Conservation (phyloP, 2,113 vertebrate species). For the Neogale vison region DNA sequence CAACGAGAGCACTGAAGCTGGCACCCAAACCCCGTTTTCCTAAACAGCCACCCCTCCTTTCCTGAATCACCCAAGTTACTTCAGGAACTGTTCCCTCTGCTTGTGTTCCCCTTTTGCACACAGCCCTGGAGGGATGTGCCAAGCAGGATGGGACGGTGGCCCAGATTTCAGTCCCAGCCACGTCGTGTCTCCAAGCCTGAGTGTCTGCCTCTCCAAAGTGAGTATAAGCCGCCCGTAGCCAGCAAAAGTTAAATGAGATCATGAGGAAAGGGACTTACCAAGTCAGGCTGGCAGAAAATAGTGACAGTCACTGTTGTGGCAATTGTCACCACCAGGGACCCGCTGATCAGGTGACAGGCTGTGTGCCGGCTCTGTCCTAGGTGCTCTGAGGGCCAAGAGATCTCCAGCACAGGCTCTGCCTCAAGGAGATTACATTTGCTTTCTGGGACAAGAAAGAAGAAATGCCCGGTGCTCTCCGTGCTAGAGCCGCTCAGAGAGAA, state of each 20-base stretch:
- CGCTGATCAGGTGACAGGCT: neutral
- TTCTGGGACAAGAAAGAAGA: neutral
- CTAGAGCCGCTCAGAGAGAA: neutral
- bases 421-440: fast-evolving
- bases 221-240: fast-evolving
- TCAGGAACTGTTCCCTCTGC: neutral
- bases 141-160: neutral
- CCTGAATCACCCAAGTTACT: neutral
- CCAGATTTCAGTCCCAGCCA: neutral
- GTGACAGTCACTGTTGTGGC: too few species aligned
- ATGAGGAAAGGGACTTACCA: fast-evolving
- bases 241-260: neutral
- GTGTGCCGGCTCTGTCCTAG: neutral
- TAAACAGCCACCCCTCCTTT: neutral
- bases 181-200: neutral
- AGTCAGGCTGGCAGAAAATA: neutral
- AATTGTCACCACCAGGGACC: neutral
- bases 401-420: neutral
- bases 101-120: neutral
- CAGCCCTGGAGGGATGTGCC: neutral
- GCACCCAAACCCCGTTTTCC: neutral
- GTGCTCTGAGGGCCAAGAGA: neutral
- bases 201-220: neutral
- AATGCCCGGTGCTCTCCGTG: fast-evolving
- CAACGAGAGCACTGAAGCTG: neutral